Base-by-base conservation (phyloP, 1,140 invertebrate genomes). In the Nephila pilipes region DNA sequence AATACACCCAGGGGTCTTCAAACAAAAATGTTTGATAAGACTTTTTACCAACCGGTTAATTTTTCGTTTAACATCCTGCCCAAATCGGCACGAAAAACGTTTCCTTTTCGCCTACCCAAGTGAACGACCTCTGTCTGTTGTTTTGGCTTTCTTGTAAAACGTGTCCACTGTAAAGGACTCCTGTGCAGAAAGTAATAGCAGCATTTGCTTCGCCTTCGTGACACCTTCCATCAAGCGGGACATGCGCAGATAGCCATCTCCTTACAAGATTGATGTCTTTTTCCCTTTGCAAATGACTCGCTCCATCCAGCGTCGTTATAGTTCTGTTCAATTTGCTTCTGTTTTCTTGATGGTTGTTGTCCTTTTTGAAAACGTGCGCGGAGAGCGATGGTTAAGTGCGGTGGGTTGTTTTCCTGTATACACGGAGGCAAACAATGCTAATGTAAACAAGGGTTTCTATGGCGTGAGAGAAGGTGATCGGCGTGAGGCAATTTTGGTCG, bases 111-210 rank as follows among this genome's bases (percentile, higher is more conserved):
- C 57, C 20, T 18, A 16, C 22, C 60, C 10, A 1, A 65, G 63
- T 65, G 63, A 65, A 65, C 63, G 63, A 65, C 63, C 69, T 75
- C 29, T 36, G 29, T 75, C 16, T 75, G 69, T 75, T 75, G 29
- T 75, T 75, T 18, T 6, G 69, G 29, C 18, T 60, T 60, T 16
- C 4, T 1, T 5, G 3, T 22, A 60, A 4, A 60, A 22, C 58
- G 16, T 60, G 58, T 60, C 58, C 5, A 5, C 12, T 18, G 16
- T 10, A 60, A 18, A 4, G 18, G 4, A 14, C 16, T 16, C 22
- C 20, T 60, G 58, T 60, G 18, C 58, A 60, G 22, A 60, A 22
- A 60, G 46, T 46, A 46, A 46, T 46, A 46, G 16, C 14, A 29
- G 29, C 29, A 75, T 29, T 16, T 36, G 69, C 69, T 75, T 75